A percentile compares a stretch with the other conserved stretches of the same genome.
These are phyloP conservation scores for Colossoma macropomum DNA, from an alignment of 2,113 vertebrate genomes.

Conservation along the genomic window DNA sequence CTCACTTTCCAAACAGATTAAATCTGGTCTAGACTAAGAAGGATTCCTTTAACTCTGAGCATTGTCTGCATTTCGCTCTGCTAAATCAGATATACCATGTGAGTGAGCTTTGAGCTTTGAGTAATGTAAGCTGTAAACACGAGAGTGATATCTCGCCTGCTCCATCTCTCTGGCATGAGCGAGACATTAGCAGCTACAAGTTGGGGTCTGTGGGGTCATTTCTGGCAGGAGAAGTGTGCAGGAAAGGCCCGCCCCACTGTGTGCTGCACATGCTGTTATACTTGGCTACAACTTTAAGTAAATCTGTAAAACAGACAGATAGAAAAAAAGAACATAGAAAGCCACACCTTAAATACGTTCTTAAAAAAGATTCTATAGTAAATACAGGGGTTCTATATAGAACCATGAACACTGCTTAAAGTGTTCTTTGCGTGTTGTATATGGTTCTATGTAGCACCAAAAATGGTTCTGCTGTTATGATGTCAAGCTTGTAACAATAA, in stretches of 20 bases:
- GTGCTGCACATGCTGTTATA: not conserved
- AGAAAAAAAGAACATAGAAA: not conserved
- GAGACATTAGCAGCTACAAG: not conserved
- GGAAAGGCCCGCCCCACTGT: not conserved
- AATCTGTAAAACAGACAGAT: not conserved
- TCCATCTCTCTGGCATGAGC: not conserved
- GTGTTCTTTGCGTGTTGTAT: too few relatives aligned
- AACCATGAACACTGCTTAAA: too few relatives aligned
- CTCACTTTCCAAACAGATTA: not conserved
- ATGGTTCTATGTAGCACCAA: too few relatives aligned
- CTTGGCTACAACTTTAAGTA: not conserved
- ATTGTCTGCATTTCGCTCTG: not conserved
- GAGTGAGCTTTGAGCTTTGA: not conserved
- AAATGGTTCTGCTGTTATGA: too few relatives aligned
- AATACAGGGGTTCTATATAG: too few relatives aligned
- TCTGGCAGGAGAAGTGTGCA: not conserved
- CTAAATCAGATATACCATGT: not conserved
- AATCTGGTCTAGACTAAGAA: not conserved
- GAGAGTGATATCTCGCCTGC: not conserved
- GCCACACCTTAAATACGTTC: too few relatives aligned
- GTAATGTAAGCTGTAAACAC: not conserved
- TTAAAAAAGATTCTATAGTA: too few relatives aligned
- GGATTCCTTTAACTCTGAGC: not conserved
- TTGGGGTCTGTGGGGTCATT: not conserved
- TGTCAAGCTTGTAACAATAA: too few relatives aligned